These are phyloP conservation scores for Mastomys coucha DNA, from an alignment of 2,113 vertebrate species.

Conservation along the genomic window DNA sequence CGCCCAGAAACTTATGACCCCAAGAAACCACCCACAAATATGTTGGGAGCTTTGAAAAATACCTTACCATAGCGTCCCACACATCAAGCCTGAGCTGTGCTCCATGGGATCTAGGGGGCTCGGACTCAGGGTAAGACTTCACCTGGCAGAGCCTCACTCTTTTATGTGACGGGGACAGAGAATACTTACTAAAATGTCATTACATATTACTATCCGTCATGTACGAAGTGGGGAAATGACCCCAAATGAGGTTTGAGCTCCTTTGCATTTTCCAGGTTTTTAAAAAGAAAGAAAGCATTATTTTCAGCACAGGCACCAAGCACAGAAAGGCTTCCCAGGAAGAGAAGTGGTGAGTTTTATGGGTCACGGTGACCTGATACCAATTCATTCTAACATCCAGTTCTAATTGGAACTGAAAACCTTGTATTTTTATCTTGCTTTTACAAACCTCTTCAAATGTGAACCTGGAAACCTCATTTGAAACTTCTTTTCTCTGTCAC, in stretches of 20 bases:
- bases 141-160: no score
- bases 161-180: background rate
- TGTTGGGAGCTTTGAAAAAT: background rate
- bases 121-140: background rate
- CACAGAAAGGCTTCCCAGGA: background rate
- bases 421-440: constrained; percentile 16
- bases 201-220: rapidly evolving
- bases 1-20: no score
- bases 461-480: background rate
- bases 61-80: background rate
- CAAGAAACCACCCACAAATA: background rate
- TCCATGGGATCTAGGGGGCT: background rate
- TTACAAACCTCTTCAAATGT: constrained; percentile 15
- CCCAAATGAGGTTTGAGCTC: rapidly evolving
- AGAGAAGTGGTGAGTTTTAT: constrained; percentile 30
- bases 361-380: constrained; percentile 52
- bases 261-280: background rate
- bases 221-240: background rate
- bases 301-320: constrained; percentile 26
- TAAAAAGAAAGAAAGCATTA: constrained; percentile 20
- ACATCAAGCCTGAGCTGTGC: background rate
- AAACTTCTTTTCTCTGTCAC: constrained; percentile 16
- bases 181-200: rapidly evolving
- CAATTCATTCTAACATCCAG: background rate
- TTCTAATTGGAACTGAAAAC: constrained; percentile 60